Conservation (phyloP, 2,797 vertebrate species). For the Eidolon dupreanum region DNA sequence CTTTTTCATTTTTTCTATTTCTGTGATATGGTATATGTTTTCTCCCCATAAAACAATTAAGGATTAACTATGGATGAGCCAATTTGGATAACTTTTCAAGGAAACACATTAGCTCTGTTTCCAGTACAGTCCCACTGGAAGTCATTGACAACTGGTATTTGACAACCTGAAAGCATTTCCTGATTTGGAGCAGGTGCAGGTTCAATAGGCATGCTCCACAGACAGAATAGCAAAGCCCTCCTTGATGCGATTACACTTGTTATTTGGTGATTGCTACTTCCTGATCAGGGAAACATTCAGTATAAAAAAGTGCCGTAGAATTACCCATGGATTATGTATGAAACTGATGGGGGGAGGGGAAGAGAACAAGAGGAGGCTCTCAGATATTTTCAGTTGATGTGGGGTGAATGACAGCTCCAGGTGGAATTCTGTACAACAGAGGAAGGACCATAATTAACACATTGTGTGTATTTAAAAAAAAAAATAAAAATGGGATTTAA, state of each 20-base stretch:
- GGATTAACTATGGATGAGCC: not conserved
- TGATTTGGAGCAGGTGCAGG: slow-evolving; percentile 45
- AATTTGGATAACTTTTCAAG: slow-evolving; percentile 10
- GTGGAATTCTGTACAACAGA: slow-evolving; percentile 11
- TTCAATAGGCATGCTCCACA: not conserved
- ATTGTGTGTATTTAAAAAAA: slow-evolving; percentile 42
- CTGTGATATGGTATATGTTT: not conserved
- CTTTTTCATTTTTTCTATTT: not conserved
- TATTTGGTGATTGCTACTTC: slow-evolving; percentile 62
- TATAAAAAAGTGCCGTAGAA: not conserved
- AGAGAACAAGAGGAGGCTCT: not conserved
- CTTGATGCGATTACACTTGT: slow-evolving; percentile 55
- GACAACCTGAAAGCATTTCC: slow-evolving; percentile 22
- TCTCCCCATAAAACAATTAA: not conserved
- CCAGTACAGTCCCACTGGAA: not conserved
- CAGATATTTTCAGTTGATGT: not conserved
- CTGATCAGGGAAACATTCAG: slow-evolving; percentile 55
- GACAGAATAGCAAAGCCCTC: not conserved
- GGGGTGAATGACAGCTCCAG: slow-evolving; percentile 55
- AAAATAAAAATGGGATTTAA: not conserved
- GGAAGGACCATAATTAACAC: slow-evolving; percentile 25
- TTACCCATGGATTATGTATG: slow-evolving; percentile 16
- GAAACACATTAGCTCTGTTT: not conserved
- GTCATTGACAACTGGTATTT: not conserved
- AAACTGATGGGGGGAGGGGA: not conserved